Evolutionary conservation across 2,113 vertebrate genomes (phyloP).

Genomic region (Grus americana): DNA sequence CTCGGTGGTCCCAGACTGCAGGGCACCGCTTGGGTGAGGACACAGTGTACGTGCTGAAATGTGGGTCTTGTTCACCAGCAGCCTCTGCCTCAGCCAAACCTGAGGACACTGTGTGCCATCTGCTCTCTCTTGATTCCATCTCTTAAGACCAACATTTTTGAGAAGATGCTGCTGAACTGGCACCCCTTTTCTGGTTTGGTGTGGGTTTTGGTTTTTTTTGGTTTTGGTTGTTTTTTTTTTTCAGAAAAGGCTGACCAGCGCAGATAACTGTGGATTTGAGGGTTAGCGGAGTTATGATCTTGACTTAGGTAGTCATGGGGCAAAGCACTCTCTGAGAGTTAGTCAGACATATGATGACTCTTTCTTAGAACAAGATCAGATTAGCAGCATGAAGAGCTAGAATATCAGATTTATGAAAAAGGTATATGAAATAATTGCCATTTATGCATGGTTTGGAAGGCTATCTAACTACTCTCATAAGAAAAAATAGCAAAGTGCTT

Average conservation of each 20-base stretch:
- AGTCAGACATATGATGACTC: background rate
- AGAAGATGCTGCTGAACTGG: background rate
- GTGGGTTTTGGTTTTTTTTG: too few species aligned
- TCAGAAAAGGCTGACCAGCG: background rate
- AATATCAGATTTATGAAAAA: background rate
- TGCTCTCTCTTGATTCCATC: background rate
- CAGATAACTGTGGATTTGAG: background rate
- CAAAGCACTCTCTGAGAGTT: background rate
- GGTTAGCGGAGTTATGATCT: background rate
- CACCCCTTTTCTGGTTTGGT: background rate
- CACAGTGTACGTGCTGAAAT: background rate
- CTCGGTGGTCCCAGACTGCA: background rate
- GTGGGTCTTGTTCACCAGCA: background rate
- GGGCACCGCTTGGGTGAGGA: background rate
- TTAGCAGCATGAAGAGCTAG: background rate
- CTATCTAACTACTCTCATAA: background rate
- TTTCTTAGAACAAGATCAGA: background rate
- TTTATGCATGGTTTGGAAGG: background rate
- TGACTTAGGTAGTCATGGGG: background rate
- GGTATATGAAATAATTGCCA: background rate
- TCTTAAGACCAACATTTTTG: background rate
- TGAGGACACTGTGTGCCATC: background rate
- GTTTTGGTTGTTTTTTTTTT: background rate
- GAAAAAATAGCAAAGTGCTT: background rate
- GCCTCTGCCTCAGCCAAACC: background rate